Evolutionary conservation across 1,140 invertebrate species (phyloP), one percentile per base, ranked within the genome.

Genomic region (Drosophila kepulauana): DNA sequence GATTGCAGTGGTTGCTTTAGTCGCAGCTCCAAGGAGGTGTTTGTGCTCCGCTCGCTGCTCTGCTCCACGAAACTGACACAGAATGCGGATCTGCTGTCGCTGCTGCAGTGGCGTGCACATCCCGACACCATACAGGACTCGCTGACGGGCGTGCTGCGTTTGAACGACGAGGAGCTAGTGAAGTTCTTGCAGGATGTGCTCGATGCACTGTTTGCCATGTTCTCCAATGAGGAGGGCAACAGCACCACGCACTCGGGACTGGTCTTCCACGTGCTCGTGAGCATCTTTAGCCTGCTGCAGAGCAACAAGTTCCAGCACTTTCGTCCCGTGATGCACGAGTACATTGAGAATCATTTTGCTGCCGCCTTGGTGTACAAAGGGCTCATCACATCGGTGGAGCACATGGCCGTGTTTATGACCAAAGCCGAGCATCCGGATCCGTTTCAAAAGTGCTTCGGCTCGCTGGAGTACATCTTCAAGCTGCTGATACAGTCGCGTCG

Each of bases 161-260:
- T 99, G 0, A 95, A 95, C 1, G 96, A 97, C 80, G 98, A 98
- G 91, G 98, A 99, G 93, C 93, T 98, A n/a, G 97, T 99, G 0
- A 99, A 99, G 93, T 99, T 99, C 93, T 93, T 99, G 1, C 97
- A 99, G 92, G 98, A 99, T 92, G 97, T 99, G 15, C 93, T 99
- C 1, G 99, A 99, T 91, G 97, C 98, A 0, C 92, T 99, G 0
- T 99, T 99, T 91, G 96, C 97, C 11, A 96, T 99, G 94, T 98
- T 99, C 91, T 98, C 97, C 41, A 98, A 97, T 33, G 97, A 98
- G 93, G 97, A 99, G 91, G 98, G 97, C 1, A 98, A 98, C 88
- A 97, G 94, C 76, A 95, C 95, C 0, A 94, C 94, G 56, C 94
- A 95, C 74, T 95, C 95, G 2, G 95, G 95, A 16, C 93, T 95